Percentiles rank a stretch among this genome's conserved stretches.
These are phyloP conservation scores for Aphodius sticticus DNA, from an alignment of 2,888 invertebrate species.

Conservation along the genomic window DNA sequence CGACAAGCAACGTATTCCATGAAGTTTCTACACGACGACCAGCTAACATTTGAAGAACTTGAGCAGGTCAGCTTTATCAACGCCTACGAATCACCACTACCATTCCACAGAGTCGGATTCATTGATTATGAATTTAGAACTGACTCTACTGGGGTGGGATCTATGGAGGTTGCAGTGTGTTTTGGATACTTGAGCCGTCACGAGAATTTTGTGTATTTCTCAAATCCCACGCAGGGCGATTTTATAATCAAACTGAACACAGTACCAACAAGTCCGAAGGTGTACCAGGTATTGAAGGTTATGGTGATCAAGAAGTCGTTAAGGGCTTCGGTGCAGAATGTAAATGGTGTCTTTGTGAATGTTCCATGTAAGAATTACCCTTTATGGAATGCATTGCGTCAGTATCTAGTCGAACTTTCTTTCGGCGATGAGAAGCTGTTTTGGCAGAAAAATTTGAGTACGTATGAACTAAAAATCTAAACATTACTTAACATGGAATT, in stretches of 20 bases:
- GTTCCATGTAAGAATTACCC: background rate
- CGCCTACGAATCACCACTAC: background rate
- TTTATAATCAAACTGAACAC: background rate
- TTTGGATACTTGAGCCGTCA: background rate
- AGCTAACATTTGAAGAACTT: background rate
- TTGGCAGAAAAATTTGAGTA: background rate
- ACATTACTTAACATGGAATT: no score
- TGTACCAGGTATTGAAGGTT: background rate
- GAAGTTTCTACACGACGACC: background rate
- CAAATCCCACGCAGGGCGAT: background rate
- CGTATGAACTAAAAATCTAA: background rate
- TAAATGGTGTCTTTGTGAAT: background rate
- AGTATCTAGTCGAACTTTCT: background rate
- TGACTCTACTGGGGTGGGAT: background rate
- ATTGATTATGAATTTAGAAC: background rate
- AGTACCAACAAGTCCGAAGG: background rate
- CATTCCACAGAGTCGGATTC: background rate
- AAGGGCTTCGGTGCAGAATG: background rate
- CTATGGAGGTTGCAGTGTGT: background rate
- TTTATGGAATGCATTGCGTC: background rate
- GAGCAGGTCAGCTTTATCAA: background rate
- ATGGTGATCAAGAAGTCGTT: background rate
- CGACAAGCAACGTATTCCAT: conserved; percentile 5
- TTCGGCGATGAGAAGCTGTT: background rate
- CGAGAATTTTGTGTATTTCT: background rate